phyloP scores from a whole-genome alignment of 2,888 invertebrate genomes.

The Calliopum simillimum region DNA sequence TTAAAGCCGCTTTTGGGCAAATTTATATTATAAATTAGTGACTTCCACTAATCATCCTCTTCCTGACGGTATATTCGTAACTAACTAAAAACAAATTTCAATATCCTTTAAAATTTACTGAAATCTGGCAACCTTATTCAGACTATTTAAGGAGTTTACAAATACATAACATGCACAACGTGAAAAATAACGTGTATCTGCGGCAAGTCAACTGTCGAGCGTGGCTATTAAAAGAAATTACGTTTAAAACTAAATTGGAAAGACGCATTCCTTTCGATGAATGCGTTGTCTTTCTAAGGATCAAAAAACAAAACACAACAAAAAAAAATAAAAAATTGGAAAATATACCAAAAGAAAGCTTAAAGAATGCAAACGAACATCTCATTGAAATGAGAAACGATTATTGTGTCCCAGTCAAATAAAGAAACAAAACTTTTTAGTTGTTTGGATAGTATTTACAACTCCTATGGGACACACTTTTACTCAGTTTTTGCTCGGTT shows the following conservation, averaged over 20 bases:
- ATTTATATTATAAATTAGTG: no score
- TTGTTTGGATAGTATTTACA: slow-evolving; percentile 65
- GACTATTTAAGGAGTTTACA: neutral
- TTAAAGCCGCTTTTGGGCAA: no score
- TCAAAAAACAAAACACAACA: no score
- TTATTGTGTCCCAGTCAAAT: slow-evolving; percentile 59
- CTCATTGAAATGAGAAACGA: slow-evolving; percentile 66
- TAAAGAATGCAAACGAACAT: slow-evolving; percentile 27
- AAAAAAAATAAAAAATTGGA: neutral
- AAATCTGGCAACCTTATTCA: no score
- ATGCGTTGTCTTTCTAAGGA: neutral
- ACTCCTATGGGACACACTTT: slow-evolving; percentile 59
- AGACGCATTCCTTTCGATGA: slow-evolving; percentile 22
- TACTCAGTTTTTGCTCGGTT: neutral
- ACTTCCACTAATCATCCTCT: no score
- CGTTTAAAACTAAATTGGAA: slow-evolving; percentile 65
- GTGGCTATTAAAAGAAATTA: slow-evolving; percentile 65
- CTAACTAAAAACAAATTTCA: no score
- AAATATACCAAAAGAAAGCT: neutral
- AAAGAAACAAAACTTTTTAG: slow-evolving; percentile 61
- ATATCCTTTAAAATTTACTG: no score
- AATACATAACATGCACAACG: neutral
- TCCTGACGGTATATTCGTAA: no score
- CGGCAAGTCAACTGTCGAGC: slow-evolving; percentile 60
- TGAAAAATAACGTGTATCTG: slow-evolving; percentile 41